Percentiles rank a stretch among this genome's conserved stretches.
phyloP scores from a whole-genome alignment of 2,113 vertebrate species.

The Columba janthina region DNA sequence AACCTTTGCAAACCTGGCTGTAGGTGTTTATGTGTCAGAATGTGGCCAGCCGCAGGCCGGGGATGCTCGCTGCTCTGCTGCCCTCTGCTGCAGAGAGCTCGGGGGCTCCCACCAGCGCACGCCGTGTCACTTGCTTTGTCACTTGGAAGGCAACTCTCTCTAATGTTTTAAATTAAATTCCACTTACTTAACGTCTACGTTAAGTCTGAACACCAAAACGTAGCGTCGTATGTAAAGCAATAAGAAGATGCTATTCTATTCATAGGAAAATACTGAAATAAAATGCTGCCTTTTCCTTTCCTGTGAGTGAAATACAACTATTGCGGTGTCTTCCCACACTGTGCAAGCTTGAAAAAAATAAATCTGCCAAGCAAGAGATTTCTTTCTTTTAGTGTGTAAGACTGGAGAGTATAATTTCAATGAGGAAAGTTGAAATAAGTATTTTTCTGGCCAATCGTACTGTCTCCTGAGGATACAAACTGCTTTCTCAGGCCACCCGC shows the following conservation, averaged over 20 bases:
- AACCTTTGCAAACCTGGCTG: slow-evolving; percentile 71
- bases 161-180: fast-evolving
- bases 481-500: not conserved
- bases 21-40: slow-evolving; percentile 81
- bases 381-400: fast-evolving
- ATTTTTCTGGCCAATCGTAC: fast-evolving
- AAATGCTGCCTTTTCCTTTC: not conserved
- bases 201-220: fast-evolving
- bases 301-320: fast-evolving
- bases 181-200: fast-evolving
- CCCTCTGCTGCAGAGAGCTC: slow-evolving; percentile 80
- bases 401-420: not conserved
- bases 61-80: slow-evolving; percentile 84
- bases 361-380: not conserved
- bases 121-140: not conserved
- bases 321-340: fast-evolving
- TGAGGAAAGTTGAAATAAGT: not conserved
- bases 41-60: not conserved
- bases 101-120: too few species aligned
- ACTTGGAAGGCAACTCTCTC: fast-evolving
- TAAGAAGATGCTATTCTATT: fast-evolving
- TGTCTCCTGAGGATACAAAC: fast-evolving
- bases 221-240: fast-evolving
- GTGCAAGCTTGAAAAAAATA: not conserved
- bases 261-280: fast-evolving